Evolutionary conservation across 2,113 vertebrate species (phyloP).

Genomic region (Hemichromis elongatus): DNA sequence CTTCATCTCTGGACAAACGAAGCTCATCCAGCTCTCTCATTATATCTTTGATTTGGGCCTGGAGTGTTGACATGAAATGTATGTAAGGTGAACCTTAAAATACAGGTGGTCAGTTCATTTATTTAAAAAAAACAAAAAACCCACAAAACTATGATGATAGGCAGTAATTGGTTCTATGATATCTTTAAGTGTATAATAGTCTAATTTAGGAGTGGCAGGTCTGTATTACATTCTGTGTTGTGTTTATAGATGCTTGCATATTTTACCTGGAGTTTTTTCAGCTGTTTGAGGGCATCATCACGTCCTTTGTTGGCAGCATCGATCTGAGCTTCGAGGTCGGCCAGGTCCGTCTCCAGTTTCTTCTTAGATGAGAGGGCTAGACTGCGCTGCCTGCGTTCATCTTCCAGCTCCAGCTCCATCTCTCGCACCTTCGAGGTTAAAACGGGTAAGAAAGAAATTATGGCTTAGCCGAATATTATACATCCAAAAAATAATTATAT

Average conservation of each 20-base stretch:
- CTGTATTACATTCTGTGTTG: background rate
- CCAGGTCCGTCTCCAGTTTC: constrained; percentile 91
- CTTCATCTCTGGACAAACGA: constrained; percentile 86
- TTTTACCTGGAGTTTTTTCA: constrained; percentile 89
- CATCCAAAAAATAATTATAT: background rate
- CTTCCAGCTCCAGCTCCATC: constrained; percentile 92
- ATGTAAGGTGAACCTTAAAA: background rate
- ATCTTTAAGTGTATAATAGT: background rate
- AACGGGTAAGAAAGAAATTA: background rate
- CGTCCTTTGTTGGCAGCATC: constrained; percentile 86
- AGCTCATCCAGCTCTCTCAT: constrained; percentile 89
- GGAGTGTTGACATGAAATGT: background rate
- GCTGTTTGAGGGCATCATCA: constrained; percentile 91
- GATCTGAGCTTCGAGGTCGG: constrained; percentile 85
- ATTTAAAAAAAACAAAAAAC: background rate
- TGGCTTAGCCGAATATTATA: background rate
- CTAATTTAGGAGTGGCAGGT: background rate
- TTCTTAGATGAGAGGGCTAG: constrained; percentile 84
- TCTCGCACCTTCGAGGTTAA: constrained; percentile 80
- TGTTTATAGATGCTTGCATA: background rate
- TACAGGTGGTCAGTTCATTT: background rate
- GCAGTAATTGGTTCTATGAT: background rate
- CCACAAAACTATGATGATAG: background rate
- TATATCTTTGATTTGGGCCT: constrained; percentile 90
- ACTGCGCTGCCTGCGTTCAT: constrained; percentile 85